Evolutionary conservation across 2,797 vertebrate genomes (phyloP), one percentile per base, ranked within the genome.

Genomic region (Bradypodion ventrale): DNA sequence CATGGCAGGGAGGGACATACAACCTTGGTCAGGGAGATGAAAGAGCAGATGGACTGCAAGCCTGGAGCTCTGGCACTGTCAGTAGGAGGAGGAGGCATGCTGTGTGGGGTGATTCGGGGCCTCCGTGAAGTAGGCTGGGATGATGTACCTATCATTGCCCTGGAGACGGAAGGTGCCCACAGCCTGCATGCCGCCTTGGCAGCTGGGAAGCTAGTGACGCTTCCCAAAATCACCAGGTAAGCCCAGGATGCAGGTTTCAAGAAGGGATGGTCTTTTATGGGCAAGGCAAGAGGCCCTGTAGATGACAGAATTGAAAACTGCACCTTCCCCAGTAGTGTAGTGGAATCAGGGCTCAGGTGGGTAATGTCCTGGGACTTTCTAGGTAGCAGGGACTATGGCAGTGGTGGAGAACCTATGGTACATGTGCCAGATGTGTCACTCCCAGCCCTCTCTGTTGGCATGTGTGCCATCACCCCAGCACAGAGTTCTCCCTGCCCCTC

Each of bases 131-230:
- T 95, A 27, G 94, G 92, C 87, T 98, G 97, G 97, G 93, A 80
- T 7, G 97, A 98, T 0, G 96, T 98, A 74, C 97, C 97, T 0
- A n/a, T 98, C 25, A 87, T 98, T 35, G 96, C 97, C 90, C 97
- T 98, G 96, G 98, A 98, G 94, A 98, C 98, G 21, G 9, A 93
- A 0, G 97, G 97, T 0, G 97, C 97, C 9, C 96, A 98, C 78
- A 98, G 97, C 89, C 96, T 98, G 83, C 96, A 96, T 8, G 96
- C 95, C 0, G 94, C 97, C 44, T 82, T 96, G 84, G 85, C 93
- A 1, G 97, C 96, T 0, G 97, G 97, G 32, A 86, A 95, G 86
- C 94, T 97, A 4, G 94, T 98, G 86, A 96, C 97, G 2, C 92
- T 98, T 87, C 95, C 97, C 8, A 94, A 92, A 79, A 97, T 97